phyloP scores from a whole-genome alignment of 2,113 vertebrate genomes.

The Nyctibius bracteatus region DNA sequence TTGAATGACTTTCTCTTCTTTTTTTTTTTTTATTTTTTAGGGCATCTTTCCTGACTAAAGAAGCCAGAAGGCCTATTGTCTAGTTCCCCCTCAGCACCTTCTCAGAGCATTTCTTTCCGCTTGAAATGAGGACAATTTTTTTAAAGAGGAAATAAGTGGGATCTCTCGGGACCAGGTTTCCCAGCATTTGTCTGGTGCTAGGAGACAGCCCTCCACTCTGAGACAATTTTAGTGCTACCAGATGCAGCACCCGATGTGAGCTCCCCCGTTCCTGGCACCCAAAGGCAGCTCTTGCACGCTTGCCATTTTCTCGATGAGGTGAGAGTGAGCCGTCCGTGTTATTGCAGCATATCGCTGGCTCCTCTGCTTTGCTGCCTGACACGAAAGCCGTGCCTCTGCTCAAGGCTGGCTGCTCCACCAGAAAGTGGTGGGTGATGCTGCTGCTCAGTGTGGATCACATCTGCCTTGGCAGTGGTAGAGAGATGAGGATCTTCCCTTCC shows the following conservation, averaged over 20 bases:
- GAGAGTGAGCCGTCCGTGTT: neutral
- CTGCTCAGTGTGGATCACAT: neutral
- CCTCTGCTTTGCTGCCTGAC: neutral
- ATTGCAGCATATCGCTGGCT: neutral
- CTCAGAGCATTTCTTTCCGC: neutral
- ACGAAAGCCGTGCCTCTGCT: rapidly evolving
- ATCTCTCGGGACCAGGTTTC: neutral
- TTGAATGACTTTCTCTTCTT: neutral
- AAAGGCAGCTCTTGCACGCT: neutral
- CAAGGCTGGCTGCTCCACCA: rapidly evolving
- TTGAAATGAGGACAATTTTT: neutral
- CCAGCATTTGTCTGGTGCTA: neutral
- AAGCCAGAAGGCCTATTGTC: neutral
- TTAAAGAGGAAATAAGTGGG: neutral
- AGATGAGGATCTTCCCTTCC: neutral
- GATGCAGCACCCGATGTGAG: rapidly evolving
- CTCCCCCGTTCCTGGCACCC: neutral
- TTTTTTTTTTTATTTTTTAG: neutral
- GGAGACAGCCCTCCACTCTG: neutral
- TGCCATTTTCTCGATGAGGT: neutral
- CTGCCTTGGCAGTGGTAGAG: rapidly evolving
- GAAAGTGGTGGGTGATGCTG: neutral
- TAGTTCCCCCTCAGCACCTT: neutral
- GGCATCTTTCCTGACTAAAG: neutral
- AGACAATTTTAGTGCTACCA: neutral